Evolutionary conservation across 2,113 vertebrate species (phyloP), one percentile per base, ranked within the genome.

Genomic region (Ovis canadensis): DNA sequence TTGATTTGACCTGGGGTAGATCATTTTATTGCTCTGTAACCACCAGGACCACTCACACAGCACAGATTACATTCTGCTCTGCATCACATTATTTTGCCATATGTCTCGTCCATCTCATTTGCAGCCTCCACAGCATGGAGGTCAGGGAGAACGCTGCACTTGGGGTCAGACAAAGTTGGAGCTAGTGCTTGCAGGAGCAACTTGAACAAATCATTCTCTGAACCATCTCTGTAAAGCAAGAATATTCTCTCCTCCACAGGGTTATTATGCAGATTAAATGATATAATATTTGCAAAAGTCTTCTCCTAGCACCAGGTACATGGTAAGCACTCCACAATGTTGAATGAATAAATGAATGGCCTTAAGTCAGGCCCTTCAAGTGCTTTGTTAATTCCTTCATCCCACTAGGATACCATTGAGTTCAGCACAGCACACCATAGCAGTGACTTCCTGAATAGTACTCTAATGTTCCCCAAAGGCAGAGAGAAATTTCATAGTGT

Each of bases 401-500:
- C 67, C 62, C 67, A 88, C 83, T 54, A 77, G 91, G 91, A 96
- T 89, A 87, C 83, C 62, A 85, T 71, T 67, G 86, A 98, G 77
- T 90, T 97, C 91, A 96, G 88, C 94, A 84, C 43, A 96, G 84
- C 81, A 90, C 88, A 85, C 84, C 57, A 90, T 5, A 92, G 96
- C 94, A 96, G 81, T 96, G 92, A 97, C 97, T 98, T 97, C 97
- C 95, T 95, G 82, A 94, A 88, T 78, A 84, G 88, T 86, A 90
- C 85, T 96, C 94, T 91, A 95, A 96, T 40, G 50, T 93, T 74
- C 86, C 96, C 97, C 54, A 84, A 95, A 96, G 91, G 88, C 57
- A 71, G 81, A 94, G 52, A 94, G 92, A 95, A 74, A 98, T 98
- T 96, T 97, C 84, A 88, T 60, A 87, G 93, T 96, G 95, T 96